Evolutionary conservation across 2,888 invertebrate genomes (phyloP), one percentile per base, ranked within the genome.

Genomic region (Phragmatobia fuliginosa): DNA sequence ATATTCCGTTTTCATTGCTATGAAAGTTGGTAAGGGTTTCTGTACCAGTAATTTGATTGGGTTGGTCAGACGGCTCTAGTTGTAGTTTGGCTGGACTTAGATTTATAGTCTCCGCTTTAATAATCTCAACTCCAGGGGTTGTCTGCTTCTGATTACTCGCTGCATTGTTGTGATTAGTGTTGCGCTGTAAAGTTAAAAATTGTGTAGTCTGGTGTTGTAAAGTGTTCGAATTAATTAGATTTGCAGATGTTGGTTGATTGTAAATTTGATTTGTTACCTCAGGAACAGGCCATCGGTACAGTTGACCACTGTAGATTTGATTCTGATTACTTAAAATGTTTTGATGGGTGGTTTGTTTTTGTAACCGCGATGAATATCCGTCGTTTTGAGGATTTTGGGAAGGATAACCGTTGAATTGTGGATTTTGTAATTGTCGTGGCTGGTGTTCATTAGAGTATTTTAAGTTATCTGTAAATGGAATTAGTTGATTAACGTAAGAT

Each of bases 281-380:
- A 68, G 94, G 94, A 61, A 94, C 94, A 36, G 94, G 90, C 62
- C 90, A 86, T 80, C 94, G 90, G 76, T 95, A 95, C 66, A 94
- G 81, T 80, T 95, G 94, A 38, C 94, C 94, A 75, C 94, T 94
- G 80, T 94, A 94, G 79, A 94, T 88, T 77, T 85, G 25, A 38
- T 65, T 56, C 3, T 16, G 83, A 71, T 80, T 85, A 18, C 84
- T 81, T 52, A 82, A 73, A 68, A 83, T 75, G 45, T 79, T 83
- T 45, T 71, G 70, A 69, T 73, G 76, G 45, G 74, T 66, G 66
- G 77, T 80, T 21, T 82, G 80, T 66, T 72, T 81, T 82, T 87
- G 87, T 61, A 83, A 84, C 69, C 76, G 85, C 66, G 86, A 74
- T 63, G 83, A 85, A 70, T 84, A 83, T 68, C 83, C 79, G 73